Base-by-base conservation (phyloP, 2,113 vertebrate species). In the Cyphomyrus plagiostoma region DNA sequence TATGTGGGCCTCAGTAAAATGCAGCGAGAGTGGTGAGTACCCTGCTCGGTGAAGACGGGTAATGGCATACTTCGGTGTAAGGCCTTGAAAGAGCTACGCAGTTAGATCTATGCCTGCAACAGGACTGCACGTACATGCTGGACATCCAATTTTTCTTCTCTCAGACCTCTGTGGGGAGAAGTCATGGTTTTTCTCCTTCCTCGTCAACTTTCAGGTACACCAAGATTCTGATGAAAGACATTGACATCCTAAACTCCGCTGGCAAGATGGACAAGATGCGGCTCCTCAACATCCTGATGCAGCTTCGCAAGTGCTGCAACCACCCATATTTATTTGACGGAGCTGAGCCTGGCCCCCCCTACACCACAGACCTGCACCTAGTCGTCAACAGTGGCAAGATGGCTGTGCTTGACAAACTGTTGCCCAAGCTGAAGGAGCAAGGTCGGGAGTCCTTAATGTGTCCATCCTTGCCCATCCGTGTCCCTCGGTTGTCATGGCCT, bases 231-330 rank as follows among this genome's bases (percentile, higher is more conserved):
- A 99, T 99, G 98, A 99, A 99, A 94, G 98, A 99, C 92, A 99
- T 99, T 85, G 98, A 99, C 91, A 99, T 99, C 89, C 90, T 99
- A 91, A 99, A 99, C 92, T 98, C 98, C 0, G 97, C 98, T 26
- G 98, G 98, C 19, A 99, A 99, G 93, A 97, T 97, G 96, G 98
- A 99, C 94, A 99, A 99, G 93, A 99, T 99, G 97, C 97, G 98
- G 56, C 94, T 99, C 39, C 89, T 99, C 92, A 99, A 99, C 88
- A 97, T 99, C 85, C 95, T 99, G 90, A 99, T 99, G 98, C 98
- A 99, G 95, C 95, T 99, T 92, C 95, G 97, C 62, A 99, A 99
- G 49, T 99, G 98, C 93, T 99, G 98, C 92, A 99, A 99, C 93
- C 98, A 99, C 90, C 97, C 98, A 0, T 99, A 99, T 93, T 96